Conservation (phyloP, 2,113 vertebrate genomes). For the Hydrochoerus hydrochaeris region DNA sequence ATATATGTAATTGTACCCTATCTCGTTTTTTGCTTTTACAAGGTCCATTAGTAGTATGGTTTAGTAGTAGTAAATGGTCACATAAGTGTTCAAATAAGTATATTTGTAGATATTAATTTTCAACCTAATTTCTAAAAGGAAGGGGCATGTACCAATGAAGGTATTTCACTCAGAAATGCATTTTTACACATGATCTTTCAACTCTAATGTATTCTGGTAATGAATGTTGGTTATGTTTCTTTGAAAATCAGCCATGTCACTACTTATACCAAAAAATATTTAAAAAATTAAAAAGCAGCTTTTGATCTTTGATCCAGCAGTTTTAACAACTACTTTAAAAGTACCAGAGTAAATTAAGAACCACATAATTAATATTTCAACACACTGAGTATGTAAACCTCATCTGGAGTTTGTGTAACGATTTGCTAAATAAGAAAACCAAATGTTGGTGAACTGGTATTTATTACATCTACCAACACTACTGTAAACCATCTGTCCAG, state of each 20-base stretch:
- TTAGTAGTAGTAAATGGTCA: not conserved
- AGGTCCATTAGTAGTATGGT: not conserved
- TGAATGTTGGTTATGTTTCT: not conserved
- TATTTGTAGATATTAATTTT: not conserved
- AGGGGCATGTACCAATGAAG: not conserved
- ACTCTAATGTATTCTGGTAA: not conserved
- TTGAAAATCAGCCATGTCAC: not conserved
- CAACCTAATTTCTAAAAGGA: not conserved
- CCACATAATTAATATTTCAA: not conserved
- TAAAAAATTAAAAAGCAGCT: not conserved
- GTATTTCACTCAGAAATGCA: not conserved
- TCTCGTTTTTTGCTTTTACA: not conserved
- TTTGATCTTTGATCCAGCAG: not conserved
- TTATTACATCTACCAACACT: not conserved
- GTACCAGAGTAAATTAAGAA: slow-evolving; percentile 16
- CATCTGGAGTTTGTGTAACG: not conserved
- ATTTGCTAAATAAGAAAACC: slow-evolving; percentile 7
- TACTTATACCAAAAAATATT: not conserved
- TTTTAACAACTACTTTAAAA: slow-evolving; percentile 25
- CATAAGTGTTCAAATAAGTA: slow-evolving; percentile 11
- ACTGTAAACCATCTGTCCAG: not conserved
- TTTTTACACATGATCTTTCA: not conserved
- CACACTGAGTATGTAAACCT: not conserved
- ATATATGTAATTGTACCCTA: not conserved
- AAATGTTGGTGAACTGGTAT: not conserved